Evolutionary conservation across 30 jellyfish, hydroid and myxozoan genomes (phyloP), one percentile per base, ranked within the genome.

Genomic region (Aurelia aurita): DNA sequence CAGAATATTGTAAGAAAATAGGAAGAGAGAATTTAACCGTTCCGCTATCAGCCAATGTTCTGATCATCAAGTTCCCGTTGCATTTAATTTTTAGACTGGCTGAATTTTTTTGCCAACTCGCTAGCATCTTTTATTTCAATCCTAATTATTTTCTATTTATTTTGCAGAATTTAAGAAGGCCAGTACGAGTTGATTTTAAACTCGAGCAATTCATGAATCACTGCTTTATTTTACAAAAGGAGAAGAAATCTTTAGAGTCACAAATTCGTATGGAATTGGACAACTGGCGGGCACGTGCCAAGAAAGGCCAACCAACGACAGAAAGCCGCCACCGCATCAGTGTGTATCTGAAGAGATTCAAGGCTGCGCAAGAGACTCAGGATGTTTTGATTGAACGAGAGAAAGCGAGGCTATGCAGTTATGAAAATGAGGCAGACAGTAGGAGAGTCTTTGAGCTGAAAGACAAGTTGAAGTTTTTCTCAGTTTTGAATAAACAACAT

Each of bases 251-350:
- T 9, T 54, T 85, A 70, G 95, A 85, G 44, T 29, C 76, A 29
- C 95, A 85, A 29, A 51, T 85, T 25, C 82, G 95, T 27, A 65
- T 64, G 9, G 95, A 85, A 29, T 27, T 85, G 75, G 85, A 74
- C 19, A 85, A 63, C 59, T 85, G 95, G 95, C 95, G 95, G n/a
- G 22, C 69, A n/a, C 75, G 72, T 5, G 88, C 95, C 20, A 85
- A 74, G 47, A 54, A 39, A 23, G 95, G 95, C 22, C 70, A 58
- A 51, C 75, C 86, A 0, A 85, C 89, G 9, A 63, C 69, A 4
- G 95, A 85, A 28, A 73, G 89, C 69, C 82, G 95, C 64, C 89
- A 69, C 51, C 88, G 89, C 25, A 22, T 85, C 19, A 64, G 89
- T 23, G 89, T 73, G 51, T 49, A 22, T 54, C 66, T 85, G 43